These are phyloP conservation scores for Charadrius vociferus DNA, from an alignment of 2,113 vertebrate genomes.

Conservation along the genomic window DNA sequence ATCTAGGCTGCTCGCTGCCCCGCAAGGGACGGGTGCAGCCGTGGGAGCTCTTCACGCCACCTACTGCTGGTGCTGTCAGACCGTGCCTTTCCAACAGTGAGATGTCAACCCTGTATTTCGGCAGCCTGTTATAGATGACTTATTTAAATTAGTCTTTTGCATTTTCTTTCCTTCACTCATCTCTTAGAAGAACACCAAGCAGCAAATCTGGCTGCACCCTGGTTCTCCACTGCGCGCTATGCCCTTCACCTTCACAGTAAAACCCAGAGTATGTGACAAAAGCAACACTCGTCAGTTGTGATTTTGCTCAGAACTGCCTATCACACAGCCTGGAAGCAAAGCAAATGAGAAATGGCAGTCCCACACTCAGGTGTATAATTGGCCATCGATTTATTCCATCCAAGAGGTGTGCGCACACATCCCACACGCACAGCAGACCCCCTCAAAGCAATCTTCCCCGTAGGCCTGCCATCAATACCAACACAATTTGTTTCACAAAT, in stretches of 20 bases:
- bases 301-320: background rate
- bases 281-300: background rate
- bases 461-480: background rate
- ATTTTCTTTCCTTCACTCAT: background rate
- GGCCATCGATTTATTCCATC: background rate
- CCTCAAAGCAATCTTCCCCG: background rate
- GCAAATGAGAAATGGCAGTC: background rate
- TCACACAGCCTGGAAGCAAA: background rate
- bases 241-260: background rate
- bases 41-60: background rate
- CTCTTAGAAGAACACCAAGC: background rate
- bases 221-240: background rate
- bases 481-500: background rate
- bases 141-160: background rate
- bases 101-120: background rate
- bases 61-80: background rate
- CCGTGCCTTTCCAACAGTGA: background rate
- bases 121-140: background rate
- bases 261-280: background rate
- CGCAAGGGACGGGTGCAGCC: accelerated
- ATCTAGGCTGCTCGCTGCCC: background rate
- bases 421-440: background rate
- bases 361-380: background rate
- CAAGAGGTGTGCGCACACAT: background rate
- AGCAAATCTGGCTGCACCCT: background rate